These are phyloP conservation scores for Alectoris magna DNA, from an alignment of 2,797 vertebrate genomes.

Conservation along the genomic window DNA sequence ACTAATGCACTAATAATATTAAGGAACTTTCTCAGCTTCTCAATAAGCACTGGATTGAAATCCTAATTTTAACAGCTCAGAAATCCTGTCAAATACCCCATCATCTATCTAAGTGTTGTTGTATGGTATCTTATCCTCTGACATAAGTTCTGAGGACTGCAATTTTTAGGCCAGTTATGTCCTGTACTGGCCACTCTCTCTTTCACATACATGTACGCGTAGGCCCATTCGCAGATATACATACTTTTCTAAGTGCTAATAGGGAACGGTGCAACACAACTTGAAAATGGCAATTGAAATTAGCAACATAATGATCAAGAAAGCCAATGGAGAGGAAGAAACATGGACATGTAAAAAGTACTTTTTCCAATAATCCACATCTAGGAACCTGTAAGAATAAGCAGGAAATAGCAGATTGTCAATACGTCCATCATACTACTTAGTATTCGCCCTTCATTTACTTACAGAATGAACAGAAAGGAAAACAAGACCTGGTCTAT, in stretches of 20 bases:
- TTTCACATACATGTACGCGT: background rate
- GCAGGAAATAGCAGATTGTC: too few relatives aligned
- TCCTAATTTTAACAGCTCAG: background rate
- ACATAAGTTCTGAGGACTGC: background rate
- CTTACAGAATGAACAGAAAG: background rate
- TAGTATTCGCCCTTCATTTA: background rate
- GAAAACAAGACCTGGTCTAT: background rate
- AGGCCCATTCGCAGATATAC: background rate
- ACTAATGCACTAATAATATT: background rate
- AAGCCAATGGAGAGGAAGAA: background rate
- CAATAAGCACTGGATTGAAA: background rate
- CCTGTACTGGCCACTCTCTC: background rate
- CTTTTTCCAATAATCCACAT: background rate
- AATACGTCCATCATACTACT: background rate
- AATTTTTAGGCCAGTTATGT: background rate
- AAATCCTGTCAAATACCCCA: background rate
- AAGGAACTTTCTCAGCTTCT: background rate
- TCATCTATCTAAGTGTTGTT: background rate
- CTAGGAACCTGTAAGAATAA: background rate
- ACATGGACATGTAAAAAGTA: background rate
- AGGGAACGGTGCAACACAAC: background rate
- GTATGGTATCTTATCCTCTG: background rate
- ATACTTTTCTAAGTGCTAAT: background rate
- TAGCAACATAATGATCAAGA: background rate
- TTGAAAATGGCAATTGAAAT: rapidly evolving